Evolutionary conservation across 2,888 invertebrate species (phyloP).

Genomic region (Chrysotoxum bicinctum): DNA sequence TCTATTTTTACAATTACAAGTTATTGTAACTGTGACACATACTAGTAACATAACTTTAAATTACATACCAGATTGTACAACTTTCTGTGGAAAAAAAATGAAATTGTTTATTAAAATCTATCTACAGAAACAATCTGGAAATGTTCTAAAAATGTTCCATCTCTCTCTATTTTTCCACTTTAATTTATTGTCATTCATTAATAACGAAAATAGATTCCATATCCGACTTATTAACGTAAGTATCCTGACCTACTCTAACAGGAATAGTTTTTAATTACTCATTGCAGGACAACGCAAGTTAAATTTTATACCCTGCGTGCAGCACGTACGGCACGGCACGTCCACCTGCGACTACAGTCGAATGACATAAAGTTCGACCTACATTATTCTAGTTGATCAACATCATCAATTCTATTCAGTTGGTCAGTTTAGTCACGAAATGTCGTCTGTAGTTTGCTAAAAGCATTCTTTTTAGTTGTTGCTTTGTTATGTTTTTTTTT

Average conservation of each 20-base stretch:
- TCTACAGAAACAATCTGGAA: neutral
- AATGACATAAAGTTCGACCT: slow-evolving; percentile 50
- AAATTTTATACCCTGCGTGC: slow-evolving; percentile 36
- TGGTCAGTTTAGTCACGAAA: slow-evolving; percentile 59
- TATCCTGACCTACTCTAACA: slow-evolving; percentile 42
- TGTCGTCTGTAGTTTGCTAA: slow-evolving; percentile 25
- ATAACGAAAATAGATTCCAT: neutral
- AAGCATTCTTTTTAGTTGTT: slow-evolving; percentile 9
- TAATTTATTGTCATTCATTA: slow-evolving; percentile 23
- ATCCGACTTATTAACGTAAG: slow-evolving; percentile 18
- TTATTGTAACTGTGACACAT: too few species aligned
- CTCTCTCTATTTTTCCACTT: neutral
- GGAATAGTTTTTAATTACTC: slow-evolving; percentile 51
- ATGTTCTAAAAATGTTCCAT: neutral
- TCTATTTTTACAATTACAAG: too few species aligned
- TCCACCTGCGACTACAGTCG: neutral
- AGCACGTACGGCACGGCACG: slow-evolving; percentile 27
- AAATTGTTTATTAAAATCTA: neutral
- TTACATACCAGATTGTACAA: neutral
- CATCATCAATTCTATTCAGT: slow-evolving; percentile 8
- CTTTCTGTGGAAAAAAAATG: neutral
- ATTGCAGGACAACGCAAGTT: slow-evolving; percentile 47
- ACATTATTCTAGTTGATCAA: slow-evolving; percentile 12
- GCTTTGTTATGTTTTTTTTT: slow-evolving; percentile 11
- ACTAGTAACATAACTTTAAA: too few species aligned